A percentile compares a stretch with the other conserved stretches of the same genome.
phyloP scores from a whole-genome alignment of 2,797 vertebrate species.

The Eleutherodactylus coqui region DNA sequence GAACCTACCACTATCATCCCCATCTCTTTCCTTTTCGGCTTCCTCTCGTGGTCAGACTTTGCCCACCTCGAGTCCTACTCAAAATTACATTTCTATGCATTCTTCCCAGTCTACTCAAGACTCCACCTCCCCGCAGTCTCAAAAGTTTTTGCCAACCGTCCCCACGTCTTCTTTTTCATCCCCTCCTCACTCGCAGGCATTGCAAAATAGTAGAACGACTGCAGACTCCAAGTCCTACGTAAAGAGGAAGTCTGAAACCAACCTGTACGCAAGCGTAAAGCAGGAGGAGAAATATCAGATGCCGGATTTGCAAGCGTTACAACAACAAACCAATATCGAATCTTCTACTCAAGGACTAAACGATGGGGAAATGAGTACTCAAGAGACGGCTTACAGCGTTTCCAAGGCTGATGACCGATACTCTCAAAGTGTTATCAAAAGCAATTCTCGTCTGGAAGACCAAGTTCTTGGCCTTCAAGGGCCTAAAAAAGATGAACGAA shows the following conservation, averaged over 20 bases:
- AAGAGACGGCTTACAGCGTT: conserved; percentile 86
- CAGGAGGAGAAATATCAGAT: conserved; percentile 85
- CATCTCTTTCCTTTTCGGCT: conserved; percentile 84
- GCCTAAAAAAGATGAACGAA: conserved; percentile 84
- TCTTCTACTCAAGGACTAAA: conserved; percentile 80
- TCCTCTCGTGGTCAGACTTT: conserved; percentile 82
- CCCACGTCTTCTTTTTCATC: conserved; percentile 82
- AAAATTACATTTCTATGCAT: conserved; percentile 87
- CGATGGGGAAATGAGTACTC: conserved; percentile 77
- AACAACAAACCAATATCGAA: conserved; percentile 83
- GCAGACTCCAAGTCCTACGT: conserved; percentile 84
- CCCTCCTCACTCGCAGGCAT: conserved; percentile 81
- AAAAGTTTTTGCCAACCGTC: conserved; percentile 86
- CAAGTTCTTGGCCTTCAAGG: conserved; percentile 84
- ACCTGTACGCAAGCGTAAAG: conserved; percentile 78
- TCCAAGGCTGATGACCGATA: conserved; percentile 93
- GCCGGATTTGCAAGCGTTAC: conserved; percentile 87
- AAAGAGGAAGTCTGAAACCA: conserved; percentile 87
- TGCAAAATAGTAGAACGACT: conserved; percentile 85
- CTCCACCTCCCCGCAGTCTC: conserved; percentile 84
- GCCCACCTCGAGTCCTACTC: conserved; percentile 81
- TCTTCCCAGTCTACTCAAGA: conserved; percentile 81
- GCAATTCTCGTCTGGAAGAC: conserved; percentile 89
- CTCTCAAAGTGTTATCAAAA: conserved; percentile 93
- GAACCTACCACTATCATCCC: conserved; percentile 80